phyloP scores from a whole-genome alignment of 2,113 vertebrate genomes.

The Gyps fulvus region DNA sequence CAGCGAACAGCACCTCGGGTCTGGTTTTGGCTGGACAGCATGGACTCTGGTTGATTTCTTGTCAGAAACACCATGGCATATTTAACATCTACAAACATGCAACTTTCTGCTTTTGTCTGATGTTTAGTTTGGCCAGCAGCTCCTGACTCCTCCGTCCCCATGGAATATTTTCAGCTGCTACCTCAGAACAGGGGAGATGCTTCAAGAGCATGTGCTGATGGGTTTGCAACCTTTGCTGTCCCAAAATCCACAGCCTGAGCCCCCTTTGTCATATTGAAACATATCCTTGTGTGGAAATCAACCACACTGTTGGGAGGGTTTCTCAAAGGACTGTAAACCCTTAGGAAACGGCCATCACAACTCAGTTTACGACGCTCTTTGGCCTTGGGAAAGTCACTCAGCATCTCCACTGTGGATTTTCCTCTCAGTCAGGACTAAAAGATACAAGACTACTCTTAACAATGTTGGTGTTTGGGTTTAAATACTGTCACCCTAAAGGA shows the following conservation, averaged over 20 bases:
- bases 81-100: not conserved
- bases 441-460: not conserved
- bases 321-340: not conserved
- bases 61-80: not conserved
- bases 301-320: not conserved
- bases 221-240: not conserved
- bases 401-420: not conserved
- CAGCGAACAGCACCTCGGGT: not conserved
- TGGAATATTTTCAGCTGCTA: not conserved
- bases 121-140: not conserved
- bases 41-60: not conserved
- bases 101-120: not conserved
- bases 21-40: not conserved
- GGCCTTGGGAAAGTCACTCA: not conserved
- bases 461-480: not conserved
- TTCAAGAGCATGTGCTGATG: not conserved
- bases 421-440: not conserved
- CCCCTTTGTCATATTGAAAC: not conserved
- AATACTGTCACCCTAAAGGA: fast-evolving
- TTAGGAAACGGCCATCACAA: not conserved
- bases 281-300: not conserved
- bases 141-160: fast-evolving
- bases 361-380: not conserved
- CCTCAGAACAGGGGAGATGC: fast-evolving
- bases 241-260: not conserved